A percentile compares a stretch with the other conserved stretches of the same genome.
These are phyloP conservation scores for Lophius americanus DNA, from an alignment of 2,797 vertebrate species.

Conservation along the genomic window DNA sequence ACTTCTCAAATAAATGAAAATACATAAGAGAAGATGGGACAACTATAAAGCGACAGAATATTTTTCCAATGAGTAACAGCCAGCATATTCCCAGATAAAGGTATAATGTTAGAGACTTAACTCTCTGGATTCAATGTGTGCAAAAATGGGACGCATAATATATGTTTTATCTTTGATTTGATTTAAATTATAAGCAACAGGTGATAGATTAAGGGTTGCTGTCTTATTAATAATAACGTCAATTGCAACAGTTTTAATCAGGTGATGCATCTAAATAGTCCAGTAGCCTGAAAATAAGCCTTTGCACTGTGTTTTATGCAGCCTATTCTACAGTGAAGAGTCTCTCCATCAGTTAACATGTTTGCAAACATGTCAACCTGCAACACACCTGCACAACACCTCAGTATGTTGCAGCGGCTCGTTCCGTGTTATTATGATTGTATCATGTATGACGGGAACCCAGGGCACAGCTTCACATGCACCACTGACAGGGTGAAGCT, in stretches of 20 bases:
- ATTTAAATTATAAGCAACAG: background rate
- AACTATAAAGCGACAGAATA: background rate
- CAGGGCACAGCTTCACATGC: slow-evolving; percentile 38
- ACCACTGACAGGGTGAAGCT: slow-evolving; percentile 43
- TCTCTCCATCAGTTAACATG: background rate
- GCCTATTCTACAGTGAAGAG: background rate
- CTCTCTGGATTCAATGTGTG: background rate
- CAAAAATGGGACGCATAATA: background rate
- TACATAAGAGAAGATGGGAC: background rate
- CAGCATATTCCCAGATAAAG: background rate
- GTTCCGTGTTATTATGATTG: slow-evolving; percentile 9
- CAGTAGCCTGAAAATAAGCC: background rate
- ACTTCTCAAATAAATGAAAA: no score
- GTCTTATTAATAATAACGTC: background rate
- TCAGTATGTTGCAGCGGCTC: slow-evolving; percentile 28
- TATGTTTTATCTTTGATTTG: background rate
- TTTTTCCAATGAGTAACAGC: background rate
- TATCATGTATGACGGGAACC: slow-evolving; percentile 52
- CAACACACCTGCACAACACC: slow-evolving; percentile 30
- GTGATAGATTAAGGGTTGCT: background rate
- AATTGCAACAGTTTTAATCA: background rate
- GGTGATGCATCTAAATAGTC: background rate
- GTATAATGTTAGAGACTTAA: no score
- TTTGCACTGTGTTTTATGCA: background rate
- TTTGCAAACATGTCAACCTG: background rate